A percentile compares a stretch with the other conserved stretches of the same genome.
phyloP scores from a whole-genome alignment of 2,113 vertebrate genomes.

The Speoplatyrhinus poulsoni region DNA sequence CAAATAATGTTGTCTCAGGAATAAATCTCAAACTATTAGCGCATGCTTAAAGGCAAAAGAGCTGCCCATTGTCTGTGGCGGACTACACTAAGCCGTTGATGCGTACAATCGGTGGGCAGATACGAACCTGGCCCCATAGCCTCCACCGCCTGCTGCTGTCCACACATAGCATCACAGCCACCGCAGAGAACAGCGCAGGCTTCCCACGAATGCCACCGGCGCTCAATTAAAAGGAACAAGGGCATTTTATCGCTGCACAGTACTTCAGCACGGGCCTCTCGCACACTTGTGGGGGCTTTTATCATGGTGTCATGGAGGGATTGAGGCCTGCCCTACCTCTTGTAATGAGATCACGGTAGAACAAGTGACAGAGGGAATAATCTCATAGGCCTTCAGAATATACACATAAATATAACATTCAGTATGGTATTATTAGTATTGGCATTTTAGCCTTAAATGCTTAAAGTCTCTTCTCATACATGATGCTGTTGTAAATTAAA shows the following conservation, averaged over 20 bases:
- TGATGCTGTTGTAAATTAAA: too few relatives aligned
- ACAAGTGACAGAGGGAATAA: conserved; percentile 36
- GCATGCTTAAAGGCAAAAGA: conserved; percentile 34
- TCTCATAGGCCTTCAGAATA: conserved; percentile 14
- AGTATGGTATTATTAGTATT: too few relatives aligned
- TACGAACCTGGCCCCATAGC: conserved; percentile 14
- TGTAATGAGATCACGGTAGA: conserved; percentile 50
- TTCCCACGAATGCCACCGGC: conserved; percentile 56
- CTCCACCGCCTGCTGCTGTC: conserved; percentile 29
- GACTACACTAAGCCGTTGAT: conserved; percentile 40
- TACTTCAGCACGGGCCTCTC: conserved; percentile 26
- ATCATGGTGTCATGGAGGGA: conserved; percentile 40
- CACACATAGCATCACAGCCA: conserved; percentile 36
- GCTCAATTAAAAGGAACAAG: conserved; percentile 61
- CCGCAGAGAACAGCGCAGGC: conserved; percentile 33
- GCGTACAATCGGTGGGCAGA: conserved; percentile 23
- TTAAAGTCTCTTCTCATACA: too few relatives aligned
- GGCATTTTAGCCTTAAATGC: too few relatives aligned
- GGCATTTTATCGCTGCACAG: conserved; percentile 49
- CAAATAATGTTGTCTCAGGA: conserved; percentile 48
- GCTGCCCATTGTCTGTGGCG: conserved; percentile 39
- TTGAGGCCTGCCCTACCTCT: conserved; percentile 27
- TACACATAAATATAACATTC: conserved; percentile 19
- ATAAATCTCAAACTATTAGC: conserved; percentile 60
- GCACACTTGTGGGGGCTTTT: conserved; percentile 36